Evolutionary conservation across 2,888 invertebrate genomes (phyloP), one percentile per base, ranked within the genome.

Genomic region (Dusona sp.): DNA sequence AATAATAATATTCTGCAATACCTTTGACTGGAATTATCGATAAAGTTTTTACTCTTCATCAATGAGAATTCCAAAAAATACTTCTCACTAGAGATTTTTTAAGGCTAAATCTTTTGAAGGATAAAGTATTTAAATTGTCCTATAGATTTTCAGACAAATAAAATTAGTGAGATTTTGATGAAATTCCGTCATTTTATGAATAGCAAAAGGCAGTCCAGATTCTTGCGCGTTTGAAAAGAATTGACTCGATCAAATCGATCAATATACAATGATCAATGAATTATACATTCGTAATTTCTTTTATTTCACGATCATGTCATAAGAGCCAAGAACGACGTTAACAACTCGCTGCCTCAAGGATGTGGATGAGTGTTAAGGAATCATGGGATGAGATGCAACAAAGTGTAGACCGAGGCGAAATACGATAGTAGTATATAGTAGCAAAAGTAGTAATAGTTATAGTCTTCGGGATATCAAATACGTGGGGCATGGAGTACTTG

Each of bases 361-460:
- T 54, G 25, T 13, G 54, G 54, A 54, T 25, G 33, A 75, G 74
- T 75, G n/a, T 77, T 57, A 4, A 6, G 22, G 36, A 70, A 64
- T 79, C 25, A 38, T 22, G 13, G 38, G 73, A 68, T 65, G 13
- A 51, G 45, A 65, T 79, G 79, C 68, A 74, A 85, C 85, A 85
- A 79, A 68, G 77, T 79, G 42, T 77, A 68, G 22, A 7, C 67
- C 45, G 29, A 29, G 16, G 72, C n/a, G 29, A 16, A 42, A 29
- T 25, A 29, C 36, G 54, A 57, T 68, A 29, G 79, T 13, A 64
- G 61, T 48, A n/a, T n/a, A n/a, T n/a, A 42, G 45, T 42, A 54
- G 36, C 36, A 13, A 29, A n/a, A 33, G 51, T 78, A 70, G 72
- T 75, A 36, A 54, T 57, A 64, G 33, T 45, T 64, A 65, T 74